Evolutionary conservation across 1,140 invertebrate genomes (phyloP), one percentile per base, ranked within the genome.

Genomic region (Acyrthosiphon pisum): DNA sequence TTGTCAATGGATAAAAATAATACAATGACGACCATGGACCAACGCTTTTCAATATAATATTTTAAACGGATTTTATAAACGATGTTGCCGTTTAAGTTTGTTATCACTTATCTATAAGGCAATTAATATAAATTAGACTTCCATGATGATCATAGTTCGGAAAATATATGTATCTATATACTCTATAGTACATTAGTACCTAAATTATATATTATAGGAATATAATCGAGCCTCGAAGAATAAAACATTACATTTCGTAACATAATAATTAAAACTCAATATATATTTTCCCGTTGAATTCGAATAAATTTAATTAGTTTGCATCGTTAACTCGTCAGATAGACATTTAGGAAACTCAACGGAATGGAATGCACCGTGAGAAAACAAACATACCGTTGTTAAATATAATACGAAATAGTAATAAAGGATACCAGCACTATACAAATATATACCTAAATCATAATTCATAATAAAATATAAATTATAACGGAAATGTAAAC

Each of bases 401-500:
- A 22, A 48, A n/a, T 30, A 46, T n/a, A 46, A 26, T 86, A 46
- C 26, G 26, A 30, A 37, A 76, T n/a, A 30, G 4, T 76, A 18
- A 76, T 41, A 26, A 41, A 41, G 37, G 26, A 41, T 44, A 26
- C 37, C 60, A 14, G 37, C 44, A 41, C 18, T 83, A 83, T 41
- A 83, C 22, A 83, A 83, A 83, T 83, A 83, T 41, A 83, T 41
- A 83, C 22, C n/a, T 20, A 37, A 23, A 83, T 20, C 81, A 37
- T 83, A 83, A 83, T 83, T 37, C 37, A 83, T 83, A 87, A 44
- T 30, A n/a, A 89, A 89, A 89, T 50, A 53, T 48, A 86, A 86
- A 86, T 86, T 11, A 86, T 41, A 89, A 89, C n/a, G 48, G 87
- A 89, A 89, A 89, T 50, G 87, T 89, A 88, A 88, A 88, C n/a